Evolutionary conservation across 1,140 invertebrate species (phyloP).

Genomic region (Lethocerus indicus): DNA sequence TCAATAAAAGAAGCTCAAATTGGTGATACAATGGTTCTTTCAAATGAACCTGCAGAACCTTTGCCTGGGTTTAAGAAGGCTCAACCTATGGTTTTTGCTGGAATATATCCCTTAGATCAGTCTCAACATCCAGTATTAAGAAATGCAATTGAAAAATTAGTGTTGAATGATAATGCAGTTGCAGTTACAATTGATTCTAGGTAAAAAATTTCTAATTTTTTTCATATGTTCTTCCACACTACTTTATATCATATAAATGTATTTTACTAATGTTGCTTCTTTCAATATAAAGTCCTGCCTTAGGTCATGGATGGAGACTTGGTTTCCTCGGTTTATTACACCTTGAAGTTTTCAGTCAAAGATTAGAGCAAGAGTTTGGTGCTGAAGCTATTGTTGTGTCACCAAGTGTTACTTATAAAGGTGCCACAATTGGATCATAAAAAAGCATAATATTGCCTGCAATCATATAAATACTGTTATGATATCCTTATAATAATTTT

Average conservation of each 20-base stretch:
- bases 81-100: slow-evolving; percentile 87
- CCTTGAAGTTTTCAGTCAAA: slow-evolving; percentile 89
- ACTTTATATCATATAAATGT: background rate
- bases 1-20: slow-evolving; percentile 59
- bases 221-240: background rate
- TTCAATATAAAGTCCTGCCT: slow-evolving; percentile 36
- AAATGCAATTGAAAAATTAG: slow-evolving; percentile 75
- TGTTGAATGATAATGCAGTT: slow-evolving; percentile 90
- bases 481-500: background rate
- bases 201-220: slow-evolving; percentile 27
- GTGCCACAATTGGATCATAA: slow-evolving; percentile 18
- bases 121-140: slow-evolving; percentile 55
- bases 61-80: slow-evolving; percentile 47
- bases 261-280: too few species aligned
- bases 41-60: slow-evolving; percentile 33
- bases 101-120: slow-evolving; percentile 83
- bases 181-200: slow-evolving; percentile 59
- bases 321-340: slow-evolving; percentile 91
- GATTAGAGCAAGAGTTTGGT: slow-evolving; percentile 85
- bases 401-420: slow-evolving; percentile 87
- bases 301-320: slow-evolving; percentile 85
- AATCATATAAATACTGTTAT: background rate
- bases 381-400: slow-evolving; percentile 78
- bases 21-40: slow-evolving; percentile 66
- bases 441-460: background rate